Conservation (phyloP, 2,888 invertebrate species). For the Palloptera scutellata region DNA sequence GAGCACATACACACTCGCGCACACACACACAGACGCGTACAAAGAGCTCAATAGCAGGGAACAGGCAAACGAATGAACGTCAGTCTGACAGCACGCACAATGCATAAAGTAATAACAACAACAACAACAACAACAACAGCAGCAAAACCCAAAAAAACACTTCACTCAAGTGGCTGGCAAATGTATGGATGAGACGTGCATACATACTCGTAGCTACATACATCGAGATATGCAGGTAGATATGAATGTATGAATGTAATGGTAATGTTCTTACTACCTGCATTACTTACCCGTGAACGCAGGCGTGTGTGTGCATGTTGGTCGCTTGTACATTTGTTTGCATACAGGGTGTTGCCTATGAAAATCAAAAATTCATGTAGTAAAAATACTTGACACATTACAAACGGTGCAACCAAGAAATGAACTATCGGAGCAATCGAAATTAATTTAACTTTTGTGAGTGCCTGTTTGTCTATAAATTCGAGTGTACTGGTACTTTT, state of each 20-base stretch:
- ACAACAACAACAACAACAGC: slow-evolving; percentile 18
- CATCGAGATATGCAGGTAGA: not conserved
- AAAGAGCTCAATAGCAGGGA: slow-evolving; percentile 13
- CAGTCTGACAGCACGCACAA: slow-evolving; percentile 22
- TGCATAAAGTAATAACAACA: slow-evolving; percentile 36
- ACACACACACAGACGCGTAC: slow-evolving; percentile 32
- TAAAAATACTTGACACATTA: too few relatives aligned
- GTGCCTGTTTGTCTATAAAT: too few relatives aligned
- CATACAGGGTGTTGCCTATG: too few relatives aligned
- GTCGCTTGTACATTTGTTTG: too few relatives aligned
- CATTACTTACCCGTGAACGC: too few relatives aligned
- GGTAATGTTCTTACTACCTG: slow-evolving; percentile 22
- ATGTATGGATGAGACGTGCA: slow-evolving; percentile 28
- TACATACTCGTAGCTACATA: slow-evolving; percentile 16
- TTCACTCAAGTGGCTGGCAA: slow-evolving; percentile 47
- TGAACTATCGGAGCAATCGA: too few relatives aligned
- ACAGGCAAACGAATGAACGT: not conserved
- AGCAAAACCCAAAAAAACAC: slow-evolving; percentile 48
- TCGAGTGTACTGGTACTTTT: too few relatives aligned
- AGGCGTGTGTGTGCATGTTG: too few relatives aligned
- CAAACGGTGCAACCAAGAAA: too few relatives aligned
- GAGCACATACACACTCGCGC: slow-evolving; percentile 29
- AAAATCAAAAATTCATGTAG: too few relatives aligned
- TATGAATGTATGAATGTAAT: not conserved
- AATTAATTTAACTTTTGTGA: too few relatives aligned